A percentile compares a stretch with the other conserved stretches of the same genome.
Evolutionary conservation across 2,888 invertebrate species (phyloP).

Genomic region (Machimus rusticus): DNA sequence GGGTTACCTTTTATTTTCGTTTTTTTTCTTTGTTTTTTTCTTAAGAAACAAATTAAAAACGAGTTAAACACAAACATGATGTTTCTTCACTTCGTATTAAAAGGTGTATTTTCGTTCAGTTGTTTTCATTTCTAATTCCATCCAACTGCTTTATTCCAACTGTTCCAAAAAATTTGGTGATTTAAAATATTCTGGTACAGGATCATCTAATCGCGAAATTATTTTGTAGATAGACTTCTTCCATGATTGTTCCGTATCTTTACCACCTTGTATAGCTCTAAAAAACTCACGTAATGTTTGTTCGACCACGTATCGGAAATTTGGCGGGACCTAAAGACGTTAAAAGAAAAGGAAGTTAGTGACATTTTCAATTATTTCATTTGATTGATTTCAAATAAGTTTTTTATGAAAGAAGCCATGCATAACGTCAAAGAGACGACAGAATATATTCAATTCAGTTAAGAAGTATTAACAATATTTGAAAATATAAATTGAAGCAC

Average conservation of each 20-base stretch:
- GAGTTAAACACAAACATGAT: not conserved
- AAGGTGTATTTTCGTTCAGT: constrained; percentile 56
- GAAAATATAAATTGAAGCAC: not conserved
- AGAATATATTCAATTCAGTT: not conserved
- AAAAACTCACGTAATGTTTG: constrained; percentile 98
- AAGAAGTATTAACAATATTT: not conserved
- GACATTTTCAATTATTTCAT: not conserved
- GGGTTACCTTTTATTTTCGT: not conserved
- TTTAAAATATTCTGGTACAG: constrained; percentile 99
- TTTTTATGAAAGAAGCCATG: constrained; percentile 22
- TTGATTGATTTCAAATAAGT: not conserved
- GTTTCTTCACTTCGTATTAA: constrained; percentile 40
- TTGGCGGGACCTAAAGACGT: constrained; percentile 84
- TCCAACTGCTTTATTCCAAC: constrained; percentile 72
- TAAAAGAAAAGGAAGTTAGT: constrained; percentile 51
- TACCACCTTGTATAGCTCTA: constrained; percentile 95
- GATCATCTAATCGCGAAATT: constrained; percentile 98
- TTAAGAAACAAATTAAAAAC: constrained; percentile 45
- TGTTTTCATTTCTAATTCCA: constrained; percentile 12
- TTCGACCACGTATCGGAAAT: constrained; percentile 97
- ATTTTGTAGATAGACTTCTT: constrained; percentile 99
- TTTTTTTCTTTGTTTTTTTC: constrained; percentile 28
- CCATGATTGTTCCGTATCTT: constrained; percentile 99
- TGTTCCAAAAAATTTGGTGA: constrained; percentile 99
- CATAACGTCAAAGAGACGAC: constrained; percentile 22